phyloP scores from a whole-genome alignment of 2,797 vertebrate species.

The Rhynchonycteris naso region DNA sequence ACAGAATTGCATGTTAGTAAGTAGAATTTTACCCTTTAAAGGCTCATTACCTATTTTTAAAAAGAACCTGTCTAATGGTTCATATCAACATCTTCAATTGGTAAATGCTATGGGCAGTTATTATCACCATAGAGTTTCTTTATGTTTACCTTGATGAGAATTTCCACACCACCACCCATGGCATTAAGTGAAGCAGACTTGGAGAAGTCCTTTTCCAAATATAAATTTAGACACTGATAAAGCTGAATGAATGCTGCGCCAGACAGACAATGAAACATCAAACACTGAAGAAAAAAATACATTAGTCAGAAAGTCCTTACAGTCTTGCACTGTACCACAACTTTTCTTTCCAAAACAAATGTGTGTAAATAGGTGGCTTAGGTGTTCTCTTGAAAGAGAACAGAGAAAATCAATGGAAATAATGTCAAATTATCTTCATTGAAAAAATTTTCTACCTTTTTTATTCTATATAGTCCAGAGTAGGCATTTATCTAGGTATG shows the following conservation, averaged over 20 bases:
- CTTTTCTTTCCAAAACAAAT: background rate
- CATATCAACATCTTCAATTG: slow-evolving; percentile 28
- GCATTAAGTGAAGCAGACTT: slow-evolving; percentile 14
- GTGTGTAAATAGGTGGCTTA: background rate
- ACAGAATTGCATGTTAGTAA: slow-evolving; percentile 79
- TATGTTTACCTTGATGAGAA: background rate
- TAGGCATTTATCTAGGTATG: background rate
- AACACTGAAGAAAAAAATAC: background rate
- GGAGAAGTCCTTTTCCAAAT: slow-evolving; percentile 24
- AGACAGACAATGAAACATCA: slow-evolving; percentile 1
- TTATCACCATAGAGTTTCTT: background rate
- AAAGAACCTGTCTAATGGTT: slow-evolving; percentile 75
- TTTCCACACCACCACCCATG: background rate
- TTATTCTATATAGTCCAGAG: background rate
- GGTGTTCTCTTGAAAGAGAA: background rate
- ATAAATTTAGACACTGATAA: slow-evolving; percentile 29
- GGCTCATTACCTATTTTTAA: slow-evolving; percentile 75
- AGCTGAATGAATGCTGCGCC: slow-evolving; percentile 21
- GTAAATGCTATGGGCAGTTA: slow-evolving; percentile 8
- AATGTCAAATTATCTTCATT: background rate
- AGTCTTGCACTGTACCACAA: background rate
- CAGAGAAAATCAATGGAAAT: background rate
- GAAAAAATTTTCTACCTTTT: background rate
- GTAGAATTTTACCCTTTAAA: slow-evolving; percentile 65
- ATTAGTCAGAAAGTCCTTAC: background rate